A percentile compares a stretch with the other conserved stretches of the same genome.
Conservation (phyloP, 2,888 invertebrate genomes). For the Eulithis testata region DNA sequence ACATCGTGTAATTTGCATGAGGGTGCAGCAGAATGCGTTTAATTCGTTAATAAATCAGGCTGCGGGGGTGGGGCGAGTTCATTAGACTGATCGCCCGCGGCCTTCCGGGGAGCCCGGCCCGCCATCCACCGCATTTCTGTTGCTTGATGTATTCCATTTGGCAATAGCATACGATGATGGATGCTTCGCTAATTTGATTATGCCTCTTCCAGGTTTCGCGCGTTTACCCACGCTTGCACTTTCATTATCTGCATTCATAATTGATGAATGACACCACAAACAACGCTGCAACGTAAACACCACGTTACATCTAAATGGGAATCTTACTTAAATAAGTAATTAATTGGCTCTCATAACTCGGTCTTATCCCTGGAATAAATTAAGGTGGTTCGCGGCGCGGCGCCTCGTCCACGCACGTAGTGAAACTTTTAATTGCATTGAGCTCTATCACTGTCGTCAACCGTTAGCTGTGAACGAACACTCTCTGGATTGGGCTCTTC, state of each 20-base stretch:
- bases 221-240: slow-evolving; percentile 22
- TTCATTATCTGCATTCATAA: slow-evolving; percentile 31
- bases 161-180: slow-evolving; percentile 67
- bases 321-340: slow-evolving; percentile 77
- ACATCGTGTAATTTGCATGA: slow-evolving; percentile 60
- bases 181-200: slow-evolving; percentile 62
- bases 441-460: slow-evolving; percentile 81
- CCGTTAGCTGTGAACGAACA: slow-evolving; percentile 75
- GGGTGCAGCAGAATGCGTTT: slow-evolving; percentile 83
- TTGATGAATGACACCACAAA: slow-evolving; percentile 28
- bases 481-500: slow-evolving; percentile 60
- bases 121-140: slow-evolving; percentile 65
- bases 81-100: slow-evolving; percentile 81
- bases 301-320: slow-evolving; percentile 55
- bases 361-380: slow-evolving; percentile 80
- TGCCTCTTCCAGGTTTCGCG: slow-evolving; percentile 20
- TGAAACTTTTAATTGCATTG: slow-evolving; percentile 84
- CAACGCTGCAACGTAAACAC: slow-evolving; percentile 15
- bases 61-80: slow-evolving; percentile 77
- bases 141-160: slow-evolving; percentile 74
- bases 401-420: slow-evolving; percentile 82
- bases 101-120: slow-evolving; percentile 74
- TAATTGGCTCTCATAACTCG: slow-evolving; percentile 81
- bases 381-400: slow-evolving; percentile 73
- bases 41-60: slow-evolving; percentile 84